phyloP scores from a whole-genome alignment of 2,888 invertebrate genomes.

The Brenthis daphne region DNA sequence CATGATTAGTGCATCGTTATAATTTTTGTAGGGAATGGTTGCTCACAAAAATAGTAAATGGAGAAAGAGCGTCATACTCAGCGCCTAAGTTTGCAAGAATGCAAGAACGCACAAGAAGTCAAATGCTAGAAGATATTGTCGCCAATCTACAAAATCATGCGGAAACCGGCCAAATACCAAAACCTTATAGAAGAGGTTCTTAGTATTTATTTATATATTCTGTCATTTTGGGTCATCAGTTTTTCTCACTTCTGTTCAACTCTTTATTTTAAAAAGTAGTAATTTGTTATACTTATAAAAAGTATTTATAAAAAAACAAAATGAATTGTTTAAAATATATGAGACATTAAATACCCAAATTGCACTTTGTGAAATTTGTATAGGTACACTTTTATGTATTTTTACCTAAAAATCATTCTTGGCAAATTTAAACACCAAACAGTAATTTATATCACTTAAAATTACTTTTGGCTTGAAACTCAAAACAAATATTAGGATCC shows the following conservation, averaged over 20 bases:
- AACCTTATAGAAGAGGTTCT: conserved; percentile 92
- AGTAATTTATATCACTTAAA: conserved; percentile 5
- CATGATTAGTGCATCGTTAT: background rate
- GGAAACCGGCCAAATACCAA: conserved; percentile 97
- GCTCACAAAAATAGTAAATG: conserved; percentile 95
- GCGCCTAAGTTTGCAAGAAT: conserved; percentile 97
- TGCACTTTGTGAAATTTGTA: background rate
- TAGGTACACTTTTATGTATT: background rate
- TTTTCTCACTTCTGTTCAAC: background rate
- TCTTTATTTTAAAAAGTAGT: too few species aligned
- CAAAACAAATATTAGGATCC: conserved; percentile 3
- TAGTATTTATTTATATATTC: background rate
- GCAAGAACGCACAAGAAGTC: conserved; percentile 95
- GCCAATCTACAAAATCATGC: conserved; percentile 96
- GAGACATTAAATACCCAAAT: conserved; percentile 1
- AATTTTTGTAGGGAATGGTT: conserved; percentile 88
- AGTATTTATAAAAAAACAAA: background rate
- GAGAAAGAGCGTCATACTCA: conserved; percentile 95
- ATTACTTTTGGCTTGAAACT: conserved; percentile 12
- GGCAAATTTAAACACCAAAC: conserved; percentile 2
- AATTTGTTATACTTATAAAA: too few species aligned
- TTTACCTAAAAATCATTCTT: conserved; percentile 2
- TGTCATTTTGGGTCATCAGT: too few species aligned
- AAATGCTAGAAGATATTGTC: conserved; percentile 97
- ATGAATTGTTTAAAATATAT: background rate